Evolutionary conservation across 2,797 vertebrate genomes (phyloP).

Genomic region (Malurus leucopterus): DNA sequence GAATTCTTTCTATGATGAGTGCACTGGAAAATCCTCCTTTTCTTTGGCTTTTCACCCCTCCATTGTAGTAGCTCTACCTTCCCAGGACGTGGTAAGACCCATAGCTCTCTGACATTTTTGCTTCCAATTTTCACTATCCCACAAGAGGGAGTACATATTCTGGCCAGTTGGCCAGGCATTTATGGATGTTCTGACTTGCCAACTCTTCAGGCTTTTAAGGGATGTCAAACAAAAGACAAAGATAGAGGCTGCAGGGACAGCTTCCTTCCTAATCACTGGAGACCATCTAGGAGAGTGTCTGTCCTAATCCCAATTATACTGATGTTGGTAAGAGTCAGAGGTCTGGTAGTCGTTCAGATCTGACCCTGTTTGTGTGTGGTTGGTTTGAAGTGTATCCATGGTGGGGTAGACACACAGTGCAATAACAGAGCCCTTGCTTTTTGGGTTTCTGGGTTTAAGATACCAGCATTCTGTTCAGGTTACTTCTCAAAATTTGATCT

Average conservation of each 20-base stretch:
- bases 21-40: neutral
- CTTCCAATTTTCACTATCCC: neutral
- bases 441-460: neutral
- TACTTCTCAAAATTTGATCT: slow-evolving; percentile 24
- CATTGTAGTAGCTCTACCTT: neutral
- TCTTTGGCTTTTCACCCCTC: neutral
- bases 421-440: neutral
- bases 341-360: neutral
- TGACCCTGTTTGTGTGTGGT: neutral
- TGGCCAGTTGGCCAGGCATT: neutral
- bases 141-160: neutral
- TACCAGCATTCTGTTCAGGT: neutral
- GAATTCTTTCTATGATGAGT: neutral
- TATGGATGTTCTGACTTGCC: neutral
- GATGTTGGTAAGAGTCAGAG: neutral
- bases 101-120: neutral
- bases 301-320: neutral
- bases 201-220: neutral
- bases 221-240: neutral
- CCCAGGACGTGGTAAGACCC: neutral
- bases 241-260: neutral
- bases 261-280: neutral
- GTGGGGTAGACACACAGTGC: neutral
- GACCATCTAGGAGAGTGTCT: neutral
- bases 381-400: neutral